Evolutionary conservation across 2,113 vertebrate genomes (phyloP).

Genomic region (Vulpes ferrilata): DNA sequence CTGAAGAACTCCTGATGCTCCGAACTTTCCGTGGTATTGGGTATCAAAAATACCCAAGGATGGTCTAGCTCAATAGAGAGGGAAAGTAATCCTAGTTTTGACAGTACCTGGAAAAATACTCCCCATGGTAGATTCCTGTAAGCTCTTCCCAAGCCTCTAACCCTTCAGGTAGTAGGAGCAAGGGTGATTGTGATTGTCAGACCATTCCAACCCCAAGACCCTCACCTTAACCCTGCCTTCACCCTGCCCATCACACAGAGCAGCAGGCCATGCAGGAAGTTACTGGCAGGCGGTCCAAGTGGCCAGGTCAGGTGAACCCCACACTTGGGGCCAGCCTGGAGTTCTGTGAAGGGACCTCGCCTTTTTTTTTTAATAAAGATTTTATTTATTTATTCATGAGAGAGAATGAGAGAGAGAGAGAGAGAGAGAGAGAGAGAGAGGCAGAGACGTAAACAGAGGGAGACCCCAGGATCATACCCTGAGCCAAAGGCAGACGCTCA

Average conservation of each 20-base stretch:
- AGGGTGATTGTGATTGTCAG: not conserved
- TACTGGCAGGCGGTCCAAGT: not conserved
- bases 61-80: not conserved
- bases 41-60: not conserved
- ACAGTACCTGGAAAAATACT: not conserved
- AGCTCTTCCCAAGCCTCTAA: not conserved
- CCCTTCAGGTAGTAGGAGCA: too few relatives aligned
- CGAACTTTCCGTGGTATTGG: not conserved
- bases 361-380: not conserved
- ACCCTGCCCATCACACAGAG: not conserved
- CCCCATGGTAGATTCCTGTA: not conserved
- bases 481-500: too few relatives aligned
- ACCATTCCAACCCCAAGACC: not conserved
- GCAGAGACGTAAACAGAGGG: too few relatives aligned
- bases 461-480: too few relatives aligned
- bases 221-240: not conserved
- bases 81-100: not conserved
- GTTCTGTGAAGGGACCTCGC: not conserved
- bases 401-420: too few relatives aligned
- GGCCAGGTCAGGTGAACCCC: not conserved
- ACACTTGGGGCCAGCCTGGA: not conserved
- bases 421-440: too few relatives aligned
- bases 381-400: too few relatives aligned
- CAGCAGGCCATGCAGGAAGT: not conserved
- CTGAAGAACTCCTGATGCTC: not conserved